Percentiles rank a stretch among this genome's conserved stretches.
These are phyloP conservation scores for Artemia franciscana DNA, from an alignment of 1,140 invertebrate species.

Conservation along the genomic window DNA sequence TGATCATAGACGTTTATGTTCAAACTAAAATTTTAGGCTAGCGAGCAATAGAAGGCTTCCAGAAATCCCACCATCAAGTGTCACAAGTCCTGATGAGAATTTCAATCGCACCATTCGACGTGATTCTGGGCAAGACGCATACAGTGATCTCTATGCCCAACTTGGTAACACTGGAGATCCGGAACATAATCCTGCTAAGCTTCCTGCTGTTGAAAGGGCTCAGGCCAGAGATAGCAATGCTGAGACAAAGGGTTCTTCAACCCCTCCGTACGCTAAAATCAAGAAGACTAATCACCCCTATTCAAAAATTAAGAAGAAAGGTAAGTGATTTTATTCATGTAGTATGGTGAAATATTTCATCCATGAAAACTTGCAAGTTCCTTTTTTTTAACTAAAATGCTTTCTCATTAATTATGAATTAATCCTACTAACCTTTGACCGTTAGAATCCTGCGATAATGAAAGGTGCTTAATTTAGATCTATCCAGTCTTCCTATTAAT, in stretches of 20 bases:
- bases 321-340: too few species aligned
- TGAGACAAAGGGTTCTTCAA: not conserved
- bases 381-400: too few species aligned
- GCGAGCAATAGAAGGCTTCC: not conserved
- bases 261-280: not conserved
- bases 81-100: not conserved
- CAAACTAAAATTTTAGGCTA: not conserved
- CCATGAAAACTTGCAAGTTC: too few species aligned
- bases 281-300: not conserved
- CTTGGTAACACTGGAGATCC: not conserved
- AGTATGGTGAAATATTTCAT: too few species aligned
- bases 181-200: not conserved
- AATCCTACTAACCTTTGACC: too few species aligned
- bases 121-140: not conserved
- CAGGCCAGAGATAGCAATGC: not conserved
- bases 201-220: too few species aligned
- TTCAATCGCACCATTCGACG: not conserved
- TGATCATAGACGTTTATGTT: not conserved
- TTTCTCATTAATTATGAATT: too few species aligned
- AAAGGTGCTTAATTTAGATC: too few species aligned
- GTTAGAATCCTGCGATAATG: too few species aligned
- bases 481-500: too few species aligned
- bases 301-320: not conserved
- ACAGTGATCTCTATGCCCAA: not conserved
- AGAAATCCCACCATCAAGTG: not conserved